A percentile compares a stretch with the other conserved stretches of the same genome.
Conservation (phyloP, 2,113 vertebrate genomes). For the Phaethornis superciliosus region DNA sequence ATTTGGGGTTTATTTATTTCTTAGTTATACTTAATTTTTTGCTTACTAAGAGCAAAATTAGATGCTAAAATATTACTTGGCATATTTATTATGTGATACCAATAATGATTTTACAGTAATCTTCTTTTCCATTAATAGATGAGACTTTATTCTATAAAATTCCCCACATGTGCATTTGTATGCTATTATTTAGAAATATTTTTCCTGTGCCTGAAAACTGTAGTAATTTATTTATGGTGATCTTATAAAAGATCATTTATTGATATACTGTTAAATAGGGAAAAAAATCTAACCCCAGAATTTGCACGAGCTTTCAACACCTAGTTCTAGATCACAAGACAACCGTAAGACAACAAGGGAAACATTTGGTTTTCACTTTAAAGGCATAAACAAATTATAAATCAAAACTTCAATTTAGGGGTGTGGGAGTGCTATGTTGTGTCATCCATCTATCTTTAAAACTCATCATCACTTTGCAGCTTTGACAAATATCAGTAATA, state of each 20-base stretch:
- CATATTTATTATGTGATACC: not conserved
- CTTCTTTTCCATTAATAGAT: not conserved
- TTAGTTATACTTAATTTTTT: not conserved
- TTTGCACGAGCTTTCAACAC: not conserved
- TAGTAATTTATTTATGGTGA: not conserved
- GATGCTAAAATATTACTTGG: not conserved
- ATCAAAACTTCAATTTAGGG: not conserved
- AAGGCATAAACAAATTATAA: not conserved
- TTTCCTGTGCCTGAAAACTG: not conserved
- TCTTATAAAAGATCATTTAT: not conserved
- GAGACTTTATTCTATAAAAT: not conserved
- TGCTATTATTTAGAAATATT: not conserved
- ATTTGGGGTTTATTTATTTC: not conserved
- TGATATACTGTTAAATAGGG: not conserved
- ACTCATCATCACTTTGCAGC: not conserved
- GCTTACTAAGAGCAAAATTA: not conserved
- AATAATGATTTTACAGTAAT: not conserved
- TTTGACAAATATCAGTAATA: not conserved
- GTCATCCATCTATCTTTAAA: not conserved
- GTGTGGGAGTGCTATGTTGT: not conserved
- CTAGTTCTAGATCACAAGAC: not conserved
- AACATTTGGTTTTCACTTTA: not conserved
- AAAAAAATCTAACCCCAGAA: not conserved
- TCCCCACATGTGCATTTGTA: not conserved
- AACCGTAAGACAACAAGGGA: not conserved